Evolutionary conservation across 1,140 invertebrate species (phyloP).

Genomic region (Drosophila serrata): DNA sequence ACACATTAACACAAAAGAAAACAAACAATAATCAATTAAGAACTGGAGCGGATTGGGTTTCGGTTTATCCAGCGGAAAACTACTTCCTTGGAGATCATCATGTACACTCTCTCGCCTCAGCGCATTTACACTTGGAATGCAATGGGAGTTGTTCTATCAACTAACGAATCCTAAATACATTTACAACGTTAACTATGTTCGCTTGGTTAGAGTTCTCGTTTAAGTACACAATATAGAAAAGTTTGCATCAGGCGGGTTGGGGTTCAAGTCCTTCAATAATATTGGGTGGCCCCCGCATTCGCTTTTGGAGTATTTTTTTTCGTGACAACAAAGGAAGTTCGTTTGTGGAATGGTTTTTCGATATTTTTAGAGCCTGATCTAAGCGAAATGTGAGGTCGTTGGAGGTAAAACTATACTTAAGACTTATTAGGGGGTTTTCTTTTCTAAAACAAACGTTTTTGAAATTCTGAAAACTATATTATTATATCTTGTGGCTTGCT

Average conservation of each 20-base stretch:
- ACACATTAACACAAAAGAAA: slow-evolving; percentile 65
- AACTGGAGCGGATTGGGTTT: slow-evolving; percentile 49
- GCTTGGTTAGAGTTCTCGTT: slow-evolving; percentile 47
- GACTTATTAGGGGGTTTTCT: too few species aligned
- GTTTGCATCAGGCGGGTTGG: slow-evolving; percentile 53
- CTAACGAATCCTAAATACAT: slow-evolving; percentile 54
- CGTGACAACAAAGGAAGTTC: slow-evolving; percentile 10
- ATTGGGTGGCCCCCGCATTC: slow-evolving; percentile 19
- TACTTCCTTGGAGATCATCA: slow-evolving; percentile 57
- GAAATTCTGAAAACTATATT: background rate
- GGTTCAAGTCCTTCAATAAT: slow-evolving; percentile 18
- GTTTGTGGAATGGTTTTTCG: slow-evolving; percentile 24
- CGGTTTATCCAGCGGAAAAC: slow-evolving; percentile 6
- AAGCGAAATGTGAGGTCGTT: background rate
- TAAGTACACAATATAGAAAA: slow-evolving; percentile 58
- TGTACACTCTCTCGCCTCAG: slow-evolving; percentile 31
- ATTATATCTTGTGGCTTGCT: background rate
- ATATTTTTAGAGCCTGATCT: background rate
- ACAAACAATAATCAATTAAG: slow-evolving; percentile 22
- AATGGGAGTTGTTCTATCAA: slow-evolving; percentile 29
- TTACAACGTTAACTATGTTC: slow-evolving; percentile 46
- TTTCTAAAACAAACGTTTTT: background rate
- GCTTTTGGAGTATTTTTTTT: slow-evolving; percentile 37
- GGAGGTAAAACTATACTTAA: background rate
- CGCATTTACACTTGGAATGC: slow-evolving; percentile 40